Percentiles rank a stretch among this genome's conserved stretches.
Evolutionary conservation across 2,797 vertebrate genomes (phyloP).

Genomic region (Hemitrygon akajei): DNA sequence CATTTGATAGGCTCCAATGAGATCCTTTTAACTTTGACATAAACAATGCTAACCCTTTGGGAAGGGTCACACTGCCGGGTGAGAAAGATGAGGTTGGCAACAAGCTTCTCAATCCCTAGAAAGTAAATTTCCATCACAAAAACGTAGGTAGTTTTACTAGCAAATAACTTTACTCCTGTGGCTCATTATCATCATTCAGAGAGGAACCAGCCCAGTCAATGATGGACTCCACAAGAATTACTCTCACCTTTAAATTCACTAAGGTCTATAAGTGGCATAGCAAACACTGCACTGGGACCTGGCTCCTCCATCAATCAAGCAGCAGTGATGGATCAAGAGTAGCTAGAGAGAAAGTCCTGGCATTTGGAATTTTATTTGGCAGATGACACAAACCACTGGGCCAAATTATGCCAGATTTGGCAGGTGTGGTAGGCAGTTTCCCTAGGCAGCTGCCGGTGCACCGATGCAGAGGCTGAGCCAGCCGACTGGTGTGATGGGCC

Average conservation of each 20-base stretch:
- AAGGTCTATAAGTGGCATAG: not conserved
- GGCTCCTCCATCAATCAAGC: not conserved
- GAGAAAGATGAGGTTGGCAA: no score
- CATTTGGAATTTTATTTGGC: not conserved
- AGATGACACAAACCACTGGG: not conserved
- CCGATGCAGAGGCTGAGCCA: no score
- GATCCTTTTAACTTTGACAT: no score
- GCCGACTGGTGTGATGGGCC: no score
- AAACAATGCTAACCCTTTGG: no score
- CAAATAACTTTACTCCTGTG: not conserved
- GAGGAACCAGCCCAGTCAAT: not conserved
- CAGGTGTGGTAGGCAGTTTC: no score
- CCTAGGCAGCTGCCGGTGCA: no score
- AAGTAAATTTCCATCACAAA: no score
- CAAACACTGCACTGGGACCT: not conserved
- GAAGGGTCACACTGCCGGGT: no score
- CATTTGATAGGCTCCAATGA: no score
- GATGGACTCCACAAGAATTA: not conserved
- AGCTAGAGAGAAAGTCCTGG: not conserved
- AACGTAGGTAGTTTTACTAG: not conserved
- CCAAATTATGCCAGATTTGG: no score
- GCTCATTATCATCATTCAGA: not conserved
- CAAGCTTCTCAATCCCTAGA: no score
- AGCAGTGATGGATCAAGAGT: not conserved
- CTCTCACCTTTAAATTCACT: not conserved